These are phyloP conservation scores for Phocoena phocoena DNA, from an alignment of 2,113 vertebrate species.

Conservation along the genomic window DNA sequence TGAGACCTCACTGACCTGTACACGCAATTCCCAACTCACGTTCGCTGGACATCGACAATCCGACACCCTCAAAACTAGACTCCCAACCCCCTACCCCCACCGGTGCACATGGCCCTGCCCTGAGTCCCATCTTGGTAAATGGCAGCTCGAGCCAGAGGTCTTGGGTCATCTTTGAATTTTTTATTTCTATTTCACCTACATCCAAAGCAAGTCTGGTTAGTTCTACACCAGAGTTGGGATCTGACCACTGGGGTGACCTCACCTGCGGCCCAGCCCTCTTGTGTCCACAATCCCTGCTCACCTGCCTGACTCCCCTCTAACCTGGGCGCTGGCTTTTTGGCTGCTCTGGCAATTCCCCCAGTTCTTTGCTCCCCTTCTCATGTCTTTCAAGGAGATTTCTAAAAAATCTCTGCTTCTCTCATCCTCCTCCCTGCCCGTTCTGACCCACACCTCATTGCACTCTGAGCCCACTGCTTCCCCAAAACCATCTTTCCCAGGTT, in stretches of 20 bases:
- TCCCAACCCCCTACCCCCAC: accelerated
- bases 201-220: background rate
- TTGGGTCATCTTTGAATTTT: background rate
- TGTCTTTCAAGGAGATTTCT: background rate
- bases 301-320: background rate
- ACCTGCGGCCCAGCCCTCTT: background rate
- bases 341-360: too few relatives aligned
- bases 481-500: background rate
- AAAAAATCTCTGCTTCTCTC: background rate
- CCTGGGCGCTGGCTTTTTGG: accelerated
- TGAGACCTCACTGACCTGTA: background rate
- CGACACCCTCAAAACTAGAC: background rate
- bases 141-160: background rate
- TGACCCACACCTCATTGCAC: accelerated
- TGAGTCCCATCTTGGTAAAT: background rate
- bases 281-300: accelerated
- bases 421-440: background rate
- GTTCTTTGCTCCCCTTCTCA: background rate
- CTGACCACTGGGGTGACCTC: background rate
- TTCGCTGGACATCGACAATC: background rate
- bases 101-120: accelerated
- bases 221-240: background rate
- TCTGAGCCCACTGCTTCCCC: background rate
- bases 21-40: background rate
- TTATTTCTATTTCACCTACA: background rate